Percentiles rank a stretch among this genome's conserved stretches.
Evolutionary conservation across 2,888 invertebrate species (phyloP).

Genomic region (Limnephilus rhombicus): DNA sequence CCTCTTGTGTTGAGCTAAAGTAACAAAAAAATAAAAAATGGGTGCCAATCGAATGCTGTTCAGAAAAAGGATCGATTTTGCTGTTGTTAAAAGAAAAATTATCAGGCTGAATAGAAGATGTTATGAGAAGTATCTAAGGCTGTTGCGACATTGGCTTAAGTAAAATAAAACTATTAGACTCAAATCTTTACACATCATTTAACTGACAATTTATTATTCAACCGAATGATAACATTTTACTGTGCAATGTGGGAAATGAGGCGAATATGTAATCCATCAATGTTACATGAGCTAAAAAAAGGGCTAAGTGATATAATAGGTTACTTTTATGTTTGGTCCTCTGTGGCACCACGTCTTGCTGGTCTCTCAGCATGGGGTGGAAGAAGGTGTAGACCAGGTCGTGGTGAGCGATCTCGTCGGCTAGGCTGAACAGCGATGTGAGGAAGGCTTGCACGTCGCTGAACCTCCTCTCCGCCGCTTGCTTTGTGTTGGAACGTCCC

Average conservation of each 20-base stretch:
- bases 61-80: no score
- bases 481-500: constrained; percentile 95
- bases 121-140: no score
- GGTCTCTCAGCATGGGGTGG: constrained; percentile 96
- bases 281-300: neutral
- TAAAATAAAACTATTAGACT: neutral
- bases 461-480: constrained; percentile 95
- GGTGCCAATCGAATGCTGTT: no score
- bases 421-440: constrained; percentile 89
- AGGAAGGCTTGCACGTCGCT: constrained; percentile 93
- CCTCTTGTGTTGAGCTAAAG: no score
- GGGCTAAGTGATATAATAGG: constrained; percentile 22
- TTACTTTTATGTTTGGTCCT: constrained; percentile 87
- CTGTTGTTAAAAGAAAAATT: no score
- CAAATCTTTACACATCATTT: no score
- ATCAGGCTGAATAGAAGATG: no score
- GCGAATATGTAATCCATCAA: neutral
- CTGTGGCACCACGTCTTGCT: constrained; percentile 91
- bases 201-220: no score
- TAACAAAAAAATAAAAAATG: no score
- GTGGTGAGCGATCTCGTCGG: constrained; percentile 96
- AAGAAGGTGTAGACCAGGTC: constrained; percentile 99
- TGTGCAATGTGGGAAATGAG: no score
- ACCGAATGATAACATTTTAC: no score
- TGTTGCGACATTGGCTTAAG: neutral